Evolutionary conservation across 2,113 vertebrate species (phyloP), one percentile per base, ranked within the genome.

Genomic region (Trachemys scripta): DNA sequence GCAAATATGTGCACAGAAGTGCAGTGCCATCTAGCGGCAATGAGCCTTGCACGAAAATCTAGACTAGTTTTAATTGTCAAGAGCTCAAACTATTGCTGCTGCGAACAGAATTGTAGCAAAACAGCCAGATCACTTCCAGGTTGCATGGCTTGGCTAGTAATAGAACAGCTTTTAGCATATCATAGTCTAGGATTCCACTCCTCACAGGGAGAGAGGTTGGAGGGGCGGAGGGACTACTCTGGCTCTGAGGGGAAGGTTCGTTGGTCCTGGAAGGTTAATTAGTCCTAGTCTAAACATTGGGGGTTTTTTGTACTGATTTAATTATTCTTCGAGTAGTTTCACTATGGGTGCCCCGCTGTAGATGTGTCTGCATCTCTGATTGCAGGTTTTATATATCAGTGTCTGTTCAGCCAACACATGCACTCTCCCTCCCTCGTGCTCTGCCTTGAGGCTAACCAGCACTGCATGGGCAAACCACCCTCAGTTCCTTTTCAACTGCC

Each of bases 21-120:
- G 25, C 95, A 93, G 62, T 96, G 96, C 96, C 97, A 97, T 87
- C 97, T 90, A 35, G 93, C 89, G 97, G 94, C 75, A 72, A 27
- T 3, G 25, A 47, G 45, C 31, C 35, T 5, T 19, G 13, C 51
- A 17, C n/a, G 17, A n/a, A 35, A 76, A 57, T n/a, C 38, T 72
- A 72, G 16, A 42, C 5, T 16, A 47, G 50, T 50, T 50, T 14
- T 62, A 5, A 0, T 12, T 42, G 4, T 42, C 76, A 47, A 53
- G 27, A 45, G n/a, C 29, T 90, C 50, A 4, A 57, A 5, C 0
- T 45, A 11, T 0, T 35, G 14, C 38, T 53, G 49, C 54, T 86
- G 75, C 17, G 10, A 85, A 87, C 14, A n/a, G 49, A 20, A 54
- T 25, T 10, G 57, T 49, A 82, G 78, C 6, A 75, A 87, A 89